These are phyloP conservation scores for Apoda limacodes DNA, from an alignment of 2,888 invertebrate species.

Conservation along the genomic window DNA sequence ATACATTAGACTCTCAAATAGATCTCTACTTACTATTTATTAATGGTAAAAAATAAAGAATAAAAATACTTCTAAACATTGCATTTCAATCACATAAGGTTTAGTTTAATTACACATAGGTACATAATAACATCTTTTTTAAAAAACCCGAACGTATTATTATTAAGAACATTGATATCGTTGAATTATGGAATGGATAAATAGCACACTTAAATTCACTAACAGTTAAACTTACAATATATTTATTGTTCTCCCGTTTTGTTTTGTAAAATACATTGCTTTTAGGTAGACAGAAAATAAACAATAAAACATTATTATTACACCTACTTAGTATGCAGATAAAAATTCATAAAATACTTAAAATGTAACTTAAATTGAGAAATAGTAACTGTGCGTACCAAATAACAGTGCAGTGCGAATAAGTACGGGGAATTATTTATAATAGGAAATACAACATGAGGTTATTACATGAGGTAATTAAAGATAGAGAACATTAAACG, in stretches of 20 bases:
- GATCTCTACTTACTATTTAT: slow-evolving; percentile 70
- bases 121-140: slow-evolving; percentile 68
- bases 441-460: slow-evolving; percentile 51
- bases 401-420: slow-evolving; percentile 66
- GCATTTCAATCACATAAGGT: slow-evolving; percentile 71
- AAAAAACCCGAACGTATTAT: slow-evolving; percentile 66
- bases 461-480: slow-evolving; percentile 60
- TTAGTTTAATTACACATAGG: slow-evolving; percentile 67
- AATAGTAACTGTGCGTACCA: slow-evolving; percentile 50
- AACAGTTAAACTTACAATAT: slow-evolving; percentile 69
- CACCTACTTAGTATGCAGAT: slow-evolving; percentile 58
- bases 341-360: slow-evolving; percentile 53
- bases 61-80: slow-evolving; percentile 71
- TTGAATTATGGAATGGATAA: slow-evolving; percentile 70
- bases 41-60: slow-evolving; percentile 71
- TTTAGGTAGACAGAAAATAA: slow-evolving; percentile 66
- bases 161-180: slow-evolving; percentile 68
- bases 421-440: slow-evolving; percentile 46
- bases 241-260: slow-evolving; percentile 70
- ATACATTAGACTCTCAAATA: slow-evolving; percentile 71
- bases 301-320: slow-evolving; percentile 43
- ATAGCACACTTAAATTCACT: slow-evolving; percentile 71
- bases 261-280: slow-evolving; percentile 68
- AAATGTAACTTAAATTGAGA: slow-evolving; percentile 53
- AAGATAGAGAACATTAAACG: slow-evolving; percentile 38